Percentiles rank a stretch among this genome's conserved stretches.
Evolutionary conservation across 1,140 invertebrate genomes (phyloP).

Genomic region (Holcopasites calliopsidis): DNA sequence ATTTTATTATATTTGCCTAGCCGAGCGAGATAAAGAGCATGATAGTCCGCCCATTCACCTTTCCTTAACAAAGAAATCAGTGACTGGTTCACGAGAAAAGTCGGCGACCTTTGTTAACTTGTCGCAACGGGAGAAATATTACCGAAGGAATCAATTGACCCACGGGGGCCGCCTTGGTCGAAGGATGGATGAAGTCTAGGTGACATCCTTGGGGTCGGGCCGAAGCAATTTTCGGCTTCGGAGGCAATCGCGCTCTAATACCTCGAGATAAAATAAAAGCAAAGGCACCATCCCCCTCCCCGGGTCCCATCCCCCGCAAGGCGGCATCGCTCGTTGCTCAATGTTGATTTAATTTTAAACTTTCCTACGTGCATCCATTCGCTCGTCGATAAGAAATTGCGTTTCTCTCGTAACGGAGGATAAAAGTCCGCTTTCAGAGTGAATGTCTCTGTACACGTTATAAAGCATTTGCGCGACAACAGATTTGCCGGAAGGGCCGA

Average conservation of each 20-base stretch:
- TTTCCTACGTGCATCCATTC: background rate
- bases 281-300: background rate
- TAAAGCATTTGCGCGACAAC: background rate
- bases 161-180: slow-evolving; percentile 22
- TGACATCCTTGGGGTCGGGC: slow-evolving; percentile 36
- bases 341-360: slow-evolving; percentile 7
- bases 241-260: slow-evolving; percentile 48
- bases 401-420: background rate
- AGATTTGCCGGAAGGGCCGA: slow-evolving; percentile 8
- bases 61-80: no score
- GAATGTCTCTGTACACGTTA: background rate
- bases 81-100: no score
- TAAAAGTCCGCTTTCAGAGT: background rate
- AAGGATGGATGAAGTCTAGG: slow-evolving; percentile 40
- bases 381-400: background rate
- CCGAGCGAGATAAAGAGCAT: no score
- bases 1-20: no score
- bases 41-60: no score
- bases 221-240: slow-evolving; percentile 56
- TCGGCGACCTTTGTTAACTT: no score
- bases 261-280: slow-evolving; percentile 34
- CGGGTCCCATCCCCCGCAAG: no score
- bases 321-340: no score
- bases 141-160: slow-evolving; percentile 37
- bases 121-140: slow-evolving; percentile 4